Evolutionary conservation across 2,888 invertebrate species (phyloP).

Genomic region (Diplolepis rosae): DNA sequence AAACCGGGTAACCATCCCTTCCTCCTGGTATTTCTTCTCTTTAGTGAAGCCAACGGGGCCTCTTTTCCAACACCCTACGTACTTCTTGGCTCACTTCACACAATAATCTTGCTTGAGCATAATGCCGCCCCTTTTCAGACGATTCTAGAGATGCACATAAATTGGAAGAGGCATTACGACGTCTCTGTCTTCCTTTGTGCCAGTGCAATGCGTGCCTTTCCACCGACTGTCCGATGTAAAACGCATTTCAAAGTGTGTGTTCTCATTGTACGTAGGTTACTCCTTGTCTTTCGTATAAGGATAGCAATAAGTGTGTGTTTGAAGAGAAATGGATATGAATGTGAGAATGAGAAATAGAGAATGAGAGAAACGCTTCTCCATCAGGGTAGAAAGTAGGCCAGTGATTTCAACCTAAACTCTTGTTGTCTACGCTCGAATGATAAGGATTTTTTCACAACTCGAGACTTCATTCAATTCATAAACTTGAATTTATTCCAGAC

Average conservation of each 20-base stretch:
- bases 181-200: constrained; percentile 18
- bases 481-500: too few relatives aligned
- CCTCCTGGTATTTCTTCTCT: not conserved
- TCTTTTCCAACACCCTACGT: constrained; percentile 1
- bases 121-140: constrained; percentile 29
- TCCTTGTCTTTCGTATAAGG: not conserved
- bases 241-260: not conserved
- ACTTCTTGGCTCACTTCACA: constrained; percentile 24
- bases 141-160: constrained; percentile 43
- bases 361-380: constrained; percentile 16
- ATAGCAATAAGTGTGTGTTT: not conserved
- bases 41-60: not conserved
- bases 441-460: not conserved
- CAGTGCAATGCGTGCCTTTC: constrained; percentile 2
- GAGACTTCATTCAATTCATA: too few relatives aligned
- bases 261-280: constrained; percentile 5
- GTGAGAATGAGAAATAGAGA: constrained; percentile 1
- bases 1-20: not conserved
- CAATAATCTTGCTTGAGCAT: constrained; percentile 26
- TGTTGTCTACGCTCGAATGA: not conserved
- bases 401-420: constrained; percentile 8
- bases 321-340: not conserved
- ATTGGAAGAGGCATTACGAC: constrained; percentile 52
- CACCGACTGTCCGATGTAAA: constrained; percentile 18
- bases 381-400: constrained; percentile 3